phyloP scores from a whole-genome alignment of 2,113 vertebrate genomes.

The Erpornis zantholeuca region DNA sequence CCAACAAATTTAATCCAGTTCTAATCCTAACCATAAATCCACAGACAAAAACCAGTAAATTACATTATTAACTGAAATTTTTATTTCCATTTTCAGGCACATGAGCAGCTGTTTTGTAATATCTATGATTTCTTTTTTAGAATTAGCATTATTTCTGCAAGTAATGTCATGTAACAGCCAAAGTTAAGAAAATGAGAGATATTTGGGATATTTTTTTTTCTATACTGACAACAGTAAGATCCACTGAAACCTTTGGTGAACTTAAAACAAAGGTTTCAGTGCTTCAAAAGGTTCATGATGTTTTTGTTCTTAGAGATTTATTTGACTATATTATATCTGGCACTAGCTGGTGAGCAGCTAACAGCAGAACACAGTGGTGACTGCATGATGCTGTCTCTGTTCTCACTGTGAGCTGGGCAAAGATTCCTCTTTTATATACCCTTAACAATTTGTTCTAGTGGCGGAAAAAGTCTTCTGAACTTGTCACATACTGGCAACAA shows the following conservation, averaged over 20 bases:
- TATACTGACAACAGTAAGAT: background rate
- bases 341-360: background rate
- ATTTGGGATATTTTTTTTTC: background rate
- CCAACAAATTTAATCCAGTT: background rate
- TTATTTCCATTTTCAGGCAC: background rate
- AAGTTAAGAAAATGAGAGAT: background rate
- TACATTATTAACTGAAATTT: background rate
- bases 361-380: background rate
- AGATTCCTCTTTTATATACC: background rate
- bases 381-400: background rate
- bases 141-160: background rate
- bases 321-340: constrained; percentile 5
- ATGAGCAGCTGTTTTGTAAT: background rate
- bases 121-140: background rate
- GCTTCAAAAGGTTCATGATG: background rate
- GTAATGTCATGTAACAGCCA: background rate
- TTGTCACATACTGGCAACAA: background rate
- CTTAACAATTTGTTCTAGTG: background rate
- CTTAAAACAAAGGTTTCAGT: constrained; percentile 9
- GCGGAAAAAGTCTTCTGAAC: background rate
- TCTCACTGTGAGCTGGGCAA: background rate
- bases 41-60: background rate
- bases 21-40: background rate
- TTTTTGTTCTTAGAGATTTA: constrained; percentile 1
- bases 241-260: background rate